phyloP scores from a whole-genome alignment of 2,888 invertebrate species.

The Drosophila anomelani region DNA sequence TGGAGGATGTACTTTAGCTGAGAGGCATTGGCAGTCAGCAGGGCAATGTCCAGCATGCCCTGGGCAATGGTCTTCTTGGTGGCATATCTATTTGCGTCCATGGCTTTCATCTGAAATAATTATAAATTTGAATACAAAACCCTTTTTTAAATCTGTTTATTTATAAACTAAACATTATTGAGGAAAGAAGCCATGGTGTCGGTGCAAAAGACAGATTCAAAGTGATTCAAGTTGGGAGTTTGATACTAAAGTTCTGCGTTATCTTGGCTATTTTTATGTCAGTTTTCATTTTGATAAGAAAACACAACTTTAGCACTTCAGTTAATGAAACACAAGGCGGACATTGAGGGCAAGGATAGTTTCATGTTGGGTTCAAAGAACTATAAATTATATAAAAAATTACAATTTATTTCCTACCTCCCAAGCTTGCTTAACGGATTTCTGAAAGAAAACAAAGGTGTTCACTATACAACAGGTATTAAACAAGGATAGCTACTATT shows the following conservation, averaged over 20 bases:
- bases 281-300: conserved; percentile 54
- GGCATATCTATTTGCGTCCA: conserved; percentile 95
- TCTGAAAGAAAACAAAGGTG: conserved; percentile 43
- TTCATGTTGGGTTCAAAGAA: conserved; percentile 4
- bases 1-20: conserved; percentile 94
- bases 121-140: neutral
- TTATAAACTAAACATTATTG: conserved; percentile 17
- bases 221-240: conserved; percentile 10
- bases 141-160: too few relatives aligned
- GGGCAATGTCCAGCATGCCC: conserved; percentile 94
- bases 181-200: conserved; percentile 49
- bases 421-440: conserved; percentile 58
- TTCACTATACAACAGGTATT: conserved; percentile 9
- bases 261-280: conserved; percentile 49
- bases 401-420: conserved; percentile 50
- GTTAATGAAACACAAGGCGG: conserved; percentile 48
- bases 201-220: neutral
- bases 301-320: conserved; percentile 25
- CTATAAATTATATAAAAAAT: neutral
- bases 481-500: conserved; percentile 23
- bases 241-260: conserved; percentile 36
- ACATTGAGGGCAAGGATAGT: conserved; percentile 59
- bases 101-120: conserved; percentile 87
- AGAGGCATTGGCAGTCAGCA: conserved; percentile 94
- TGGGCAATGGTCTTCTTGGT: conserved; percentile 97